These are phyloP conservation scores for Odontocerum albicorne DNA, from an alignment of 2,888 invertebrate species.

Conservation along the genomic window DNA sequence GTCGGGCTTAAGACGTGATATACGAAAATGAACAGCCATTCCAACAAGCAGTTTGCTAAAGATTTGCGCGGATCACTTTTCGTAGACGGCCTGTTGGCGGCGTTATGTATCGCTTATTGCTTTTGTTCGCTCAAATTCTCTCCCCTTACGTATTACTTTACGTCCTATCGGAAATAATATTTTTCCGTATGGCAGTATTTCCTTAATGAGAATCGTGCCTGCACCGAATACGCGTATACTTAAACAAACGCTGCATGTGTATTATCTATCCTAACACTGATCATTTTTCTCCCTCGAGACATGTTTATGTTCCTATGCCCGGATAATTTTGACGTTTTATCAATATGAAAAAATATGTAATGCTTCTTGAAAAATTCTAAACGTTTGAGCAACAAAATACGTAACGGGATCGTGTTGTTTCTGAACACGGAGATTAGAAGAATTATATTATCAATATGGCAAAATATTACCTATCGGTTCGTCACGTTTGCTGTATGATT, in stretches of 20 bases:
- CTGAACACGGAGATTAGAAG: too few relatives aligned
- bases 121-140: slow-evolving; percentile 33
- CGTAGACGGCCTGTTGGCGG: slow-evolving; percentile 19
- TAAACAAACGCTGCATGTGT: slow-evolving; percentile 19
- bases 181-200: slow-evolving; percentile 36
- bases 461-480: too few relatives aligned
- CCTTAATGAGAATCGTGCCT: slow-evolving; percentile 37
- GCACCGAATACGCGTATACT: slow-evolving; percentile 31
- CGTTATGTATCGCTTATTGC: slow-evolving; percentile 36
- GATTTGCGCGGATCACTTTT: slow-evolving; percentile 26
- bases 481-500: too few relatives aligned
- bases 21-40: slow-evolving; percentile 28
- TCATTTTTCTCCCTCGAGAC: too few relatives aligned
- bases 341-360: too few relatives aligned
- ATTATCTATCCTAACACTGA: too few relatives aligned
- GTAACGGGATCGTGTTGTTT: too few relatives aligned
- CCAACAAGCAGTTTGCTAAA: slow-evolving; percentile 20
- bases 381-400: too few relatives aligned
- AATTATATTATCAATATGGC: too few relatives aligned
- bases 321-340: too few relatives aligned
- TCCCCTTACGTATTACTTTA: slow-evolving; percentile 29
- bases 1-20: slow-evolving; percentile 22
- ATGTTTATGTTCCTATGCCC: too few relatives aligned
- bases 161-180: slow-evolving; percentile 35
- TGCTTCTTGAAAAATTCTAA: too few relatives aligned